Conservation (phyloP, 2,888 invertebrate genomes). For the Ormia ochracea region DNA sequence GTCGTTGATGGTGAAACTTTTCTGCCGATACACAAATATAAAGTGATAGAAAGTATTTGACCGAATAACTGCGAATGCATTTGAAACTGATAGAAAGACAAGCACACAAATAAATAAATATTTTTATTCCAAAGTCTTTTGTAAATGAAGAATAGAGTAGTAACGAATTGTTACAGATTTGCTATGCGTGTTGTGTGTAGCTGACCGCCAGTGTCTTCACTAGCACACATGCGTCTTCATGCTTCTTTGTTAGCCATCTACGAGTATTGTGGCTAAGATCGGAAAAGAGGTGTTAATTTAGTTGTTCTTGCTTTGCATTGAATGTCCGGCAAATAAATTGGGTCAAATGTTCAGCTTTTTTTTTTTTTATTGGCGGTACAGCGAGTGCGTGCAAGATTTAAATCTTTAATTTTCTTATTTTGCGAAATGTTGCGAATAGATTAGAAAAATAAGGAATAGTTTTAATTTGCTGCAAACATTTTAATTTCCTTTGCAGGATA, state of each 20-base stretch:
- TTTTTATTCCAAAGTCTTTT: not conserved
- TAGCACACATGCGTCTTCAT: not conserved
- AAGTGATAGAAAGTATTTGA: conserved; percentile 49
- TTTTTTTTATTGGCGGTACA: not conserved
- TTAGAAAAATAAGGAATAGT: no score
- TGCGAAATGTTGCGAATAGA: no score
- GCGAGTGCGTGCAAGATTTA: not conserved
- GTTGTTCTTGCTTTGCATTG: not conserved
- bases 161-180: no score
- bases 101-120: not conserved
- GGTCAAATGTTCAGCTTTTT: conserved; percentile 24
- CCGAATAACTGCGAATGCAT: conserved; percentile 11
- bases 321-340: conserved; percentile 23
- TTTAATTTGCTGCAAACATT: not conserved
- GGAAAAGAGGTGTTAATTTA: not conserved
- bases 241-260: not conserved
- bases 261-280: not conserved
- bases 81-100: no score
- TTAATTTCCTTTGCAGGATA: conserved; percentile 56
- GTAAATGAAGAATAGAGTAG: no score
- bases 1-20: conserved; percentile 44
- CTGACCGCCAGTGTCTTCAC: no score
- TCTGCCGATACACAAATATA: conserved; percentile 8
- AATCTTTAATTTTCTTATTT: no score
- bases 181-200: no score